Percentiles rank a stretch among this genome's conserved stretches.
phyloP scores from a whole-genome alignment of 2,797 vertebrate genomes.

The Arctocebus calabarensis region DNA sequence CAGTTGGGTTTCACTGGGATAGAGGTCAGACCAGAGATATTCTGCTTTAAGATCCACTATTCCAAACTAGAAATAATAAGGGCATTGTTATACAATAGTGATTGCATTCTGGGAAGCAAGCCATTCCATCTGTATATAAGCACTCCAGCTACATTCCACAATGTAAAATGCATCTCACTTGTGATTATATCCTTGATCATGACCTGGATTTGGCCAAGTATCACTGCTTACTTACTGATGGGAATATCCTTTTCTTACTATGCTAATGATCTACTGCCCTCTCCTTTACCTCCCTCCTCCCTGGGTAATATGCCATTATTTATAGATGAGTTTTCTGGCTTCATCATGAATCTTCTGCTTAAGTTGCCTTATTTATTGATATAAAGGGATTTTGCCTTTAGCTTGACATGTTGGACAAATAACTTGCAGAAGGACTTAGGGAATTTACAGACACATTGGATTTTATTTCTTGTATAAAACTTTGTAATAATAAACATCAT shows the following conservation, averaged over 20 bases:
- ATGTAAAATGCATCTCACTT: constrained; percentile 56
- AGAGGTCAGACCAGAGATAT: constrained; percentile 18
- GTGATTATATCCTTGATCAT: constrained; percentile 67
- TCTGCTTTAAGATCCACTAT: constrained; percentile 53
- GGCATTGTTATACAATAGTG: constrained; percentile 40
- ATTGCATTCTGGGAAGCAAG: constrained; percentile 72
- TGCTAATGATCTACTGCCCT: constrained; percentile 59
- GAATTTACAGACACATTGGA: constrained; percentile 64
- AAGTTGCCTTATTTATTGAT: constrained; percentile 75
- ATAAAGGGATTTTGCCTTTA: constrained; percentile 73
- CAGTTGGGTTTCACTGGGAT: constrained; percentile 28
- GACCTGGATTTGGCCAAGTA: constrained; percentile 67
- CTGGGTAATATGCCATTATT: constrained; percentile 58
- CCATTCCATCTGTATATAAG: constrained; percentile 63
- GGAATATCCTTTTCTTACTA: constrained; percentile 31
- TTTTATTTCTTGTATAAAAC: constrained; percentile 64
- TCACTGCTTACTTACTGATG: constrained; percentile 55
- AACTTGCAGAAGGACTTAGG: constrained; percentile 71
- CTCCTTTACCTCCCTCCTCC: constrained; percentile 49
- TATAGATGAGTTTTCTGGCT: constrained; percentile 53
- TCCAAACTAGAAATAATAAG: constrained; percentile 64
- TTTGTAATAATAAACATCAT: constrained; percentile 73
- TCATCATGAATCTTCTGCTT: constrained; percentile 63
- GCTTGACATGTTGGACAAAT: constrained; percentile 70
- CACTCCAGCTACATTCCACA: not conserved